Evolutionary conservation across 2,113 vertebrate genomes (phyloP).

Genomic region (Pycnonotus jocosus): DNA sequence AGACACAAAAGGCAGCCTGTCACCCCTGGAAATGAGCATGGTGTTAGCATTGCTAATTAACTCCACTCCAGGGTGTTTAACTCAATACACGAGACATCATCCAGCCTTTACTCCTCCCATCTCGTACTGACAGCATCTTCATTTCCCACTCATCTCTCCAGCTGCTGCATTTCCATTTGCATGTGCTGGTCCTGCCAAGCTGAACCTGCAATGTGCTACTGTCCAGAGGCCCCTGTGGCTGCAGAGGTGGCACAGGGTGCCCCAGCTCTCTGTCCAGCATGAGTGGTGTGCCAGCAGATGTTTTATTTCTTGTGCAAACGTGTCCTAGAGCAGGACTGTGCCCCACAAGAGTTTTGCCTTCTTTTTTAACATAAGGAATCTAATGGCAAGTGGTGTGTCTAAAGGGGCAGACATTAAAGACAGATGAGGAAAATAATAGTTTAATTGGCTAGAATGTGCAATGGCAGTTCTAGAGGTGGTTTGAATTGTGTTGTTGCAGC

Average conservation of each 20-base stretch:
- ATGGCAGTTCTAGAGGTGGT: neutral
- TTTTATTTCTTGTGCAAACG: neutral
- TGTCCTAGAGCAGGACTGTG: neutral
- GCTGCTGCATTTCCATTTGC: neutral
- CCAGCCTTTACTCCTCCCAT: neutral
- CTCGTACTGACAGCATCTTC: neutral
- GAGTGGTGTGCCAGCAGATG: neutral
- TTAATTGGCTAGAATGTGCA: neutral
- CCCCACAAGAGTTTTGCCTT: accelerated
- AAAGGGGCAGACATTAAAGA: neutral
- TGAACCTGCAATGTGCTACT: neutral
- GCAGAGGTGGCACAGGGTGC: neutral
- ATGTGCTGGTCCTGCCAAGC: neutral
- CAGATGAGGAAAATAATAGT: neutral
- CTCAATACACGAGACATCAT: neutral
- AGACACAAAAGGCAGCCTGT: neutral
- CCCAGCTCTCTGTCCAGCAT: neutral
- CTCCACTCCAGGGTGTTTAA: neutral
- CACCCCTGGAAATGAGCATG: neutral
- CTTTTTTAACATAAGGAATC: neutral
- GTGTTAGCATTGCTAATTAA: neutral
- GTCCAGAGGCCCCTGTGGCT: neutral
- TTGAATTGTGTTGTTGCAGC: neutral
- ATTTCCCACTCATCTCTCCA: neutral
- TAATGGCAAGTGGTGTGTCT: neutral